Conservation (phyloP, 2,888 invertebrate genomes). For the Nymphalis c-album region DNA sequence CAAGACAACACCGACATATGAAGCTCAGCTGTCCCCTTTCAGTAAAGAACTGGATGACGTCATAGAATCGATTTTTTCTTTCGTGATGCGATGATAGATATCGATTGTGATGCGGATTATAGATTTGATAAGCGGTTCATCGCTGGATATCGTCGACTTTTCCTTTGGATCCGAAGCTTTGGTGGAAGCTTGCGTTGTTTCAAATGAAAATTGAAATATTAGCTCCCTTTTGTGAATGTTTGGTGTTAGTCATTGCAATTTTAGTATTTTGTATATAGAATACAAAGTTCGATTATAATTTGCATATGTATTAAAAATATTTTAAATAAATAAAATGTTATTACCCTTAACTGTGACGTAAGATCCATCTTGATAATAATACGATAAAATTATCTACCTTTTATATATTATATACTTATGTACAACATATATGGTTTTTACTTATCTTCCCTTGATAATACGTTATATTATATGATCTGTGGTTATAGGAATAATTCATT, state of each 20-base stretch:
- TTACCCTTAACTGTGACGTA: slow-evolving; percentile 16
- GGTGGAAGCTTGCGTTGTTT: slow-evolving; percentile 5
- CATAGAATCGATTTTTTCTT: slow-evolving; percentile 74
- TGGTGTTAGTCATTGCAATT: background rate
- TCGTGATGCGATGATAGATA: slow-evolving; percentile 69
- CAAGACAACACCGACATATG: slow-evolving; percentile 58
- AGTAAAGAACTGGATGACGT: slow-evolving; percentile 75
- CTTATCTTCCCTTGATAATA: background rate
- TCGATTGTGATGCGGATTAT: background rate
- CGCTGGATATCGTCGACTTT: slow-evolving; percentile 16
- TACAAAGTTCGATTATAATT: background rate
- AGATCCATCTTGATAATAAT: background rate
- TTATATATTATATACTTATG: no score
- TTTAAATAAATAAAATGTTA: slow-evolving; percentile 10
- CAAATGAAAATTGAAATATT: slow-evolving; percentile 8
- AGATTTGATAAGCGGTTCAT: background rate
- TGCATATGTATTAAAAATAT: background rate
- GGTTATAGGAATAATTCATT: no score
- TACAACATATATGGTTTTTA: background rate
- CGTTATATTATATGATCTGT: no score
- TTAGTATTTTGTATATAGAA: background rate
- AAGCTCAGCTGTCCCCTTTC: slow-evolving; percentile 73
- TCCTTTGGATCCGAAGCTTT: slow-evolving; percentile 17
- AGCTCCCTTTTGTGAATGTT: slow-evolving; percentile 5
- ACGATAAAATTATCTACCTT: no score